phyloP scores from a whole-genome alignment of 2,797 vertebrate genomes.

The Lophius americanus region DNA sequence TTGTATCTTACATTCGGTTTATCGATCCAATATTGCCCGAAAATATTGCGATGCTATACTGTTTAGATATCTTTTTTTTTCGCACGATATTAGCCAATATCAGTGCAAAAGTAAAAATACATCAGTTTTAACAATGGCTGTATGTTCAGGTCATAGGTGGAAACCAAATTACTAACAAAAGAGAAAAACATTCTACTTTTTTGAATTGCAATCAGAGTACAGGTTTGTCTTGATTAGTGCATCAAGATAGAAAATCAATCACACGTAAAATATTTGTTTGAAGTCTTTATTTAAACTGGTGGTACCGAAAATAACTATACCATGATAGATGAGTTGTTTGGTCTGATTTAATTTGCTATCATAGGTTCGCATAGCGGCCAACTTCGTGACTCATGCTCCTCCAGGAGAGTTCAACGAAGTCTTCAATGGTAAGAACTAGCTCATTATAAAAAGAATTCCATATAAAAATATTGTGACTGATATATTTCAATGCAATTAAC shows the following conservation, averaged over 20 bases:
- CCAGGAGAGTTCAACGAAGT: constrained; percentile 99
- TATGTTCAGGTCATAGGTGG: not conserved
- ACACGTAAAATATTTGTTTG: not conserved
- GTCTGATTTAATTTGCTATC: constrained; percentile 34
- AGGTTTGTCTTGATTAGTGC: not conserved
- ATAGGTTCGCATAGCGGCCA: constrained; percentile 96
- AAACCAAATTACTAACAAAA: not conserved
- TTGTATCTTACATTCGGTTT: too few species aligned
- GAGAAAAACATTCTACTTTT: not conserved
- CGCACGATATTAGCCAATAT: not conserved
- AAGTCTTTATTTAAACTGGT: not conserved
- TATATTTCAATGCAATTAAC: not conserved
- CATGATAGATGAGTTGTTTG: not conserved
- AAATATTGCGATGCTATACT: too few species aligned
- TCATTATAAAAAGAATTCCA: constrained; percentile 3
- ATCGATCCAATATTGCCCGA: too few species aligned
- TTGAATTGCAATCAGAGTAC: not conserved
- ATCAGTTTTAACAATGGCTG: not conserved
- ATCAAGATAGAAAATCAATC: not conserved
- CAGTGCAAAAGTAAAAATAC: not conserved
- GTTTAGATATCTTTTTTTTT: too few species aligned
- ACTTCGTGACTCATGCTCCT: constrained; percentile 97
- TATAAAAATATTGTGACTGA: not conserved
- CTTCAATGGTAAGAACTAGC: constrained; percentile 92
- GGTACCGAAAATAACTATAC: not conserved